Evolutionary conservation across 2,113 vertebrate species (phyloP).

Genomic region (Nerophis lumbriciformis): DNA sequence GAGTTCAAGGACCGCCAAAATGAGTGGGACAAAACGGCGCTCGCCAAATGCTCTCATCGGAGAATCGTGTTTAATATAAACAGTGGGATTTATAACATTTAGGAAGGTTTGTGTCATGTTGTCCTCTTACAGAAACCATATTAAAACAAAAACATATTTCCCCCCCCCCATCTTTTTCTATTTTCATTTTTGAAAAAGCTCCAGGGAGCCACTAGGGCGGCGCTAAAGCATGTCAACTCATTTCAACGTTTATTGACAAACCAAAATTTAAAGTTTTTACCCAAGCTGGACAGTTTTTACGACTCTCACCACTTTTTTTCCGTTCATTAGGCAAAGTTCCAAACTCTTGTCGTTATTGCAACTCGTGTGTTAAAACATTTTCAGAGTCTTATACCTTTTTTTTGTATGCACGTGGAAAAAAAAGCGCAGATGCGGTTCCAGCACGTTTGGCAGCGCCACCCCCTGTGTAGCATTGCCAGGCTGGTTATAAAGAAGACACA

Average conservation of each 20-base stretch:
- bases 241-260: not conserved
- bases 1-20: too few species aligned
- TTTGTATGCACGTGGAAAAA: not conserved
- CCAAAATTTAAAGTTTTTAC: not conserved
- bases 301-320: not conserved
- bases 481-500: conserved; percentile 1
- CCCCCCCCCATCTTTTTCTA: too few species aligned
- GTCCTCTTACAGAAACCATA: too few species aligned
- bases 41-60: too few species aligned
- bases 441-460: not conserved
- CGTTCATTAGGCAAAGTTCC: not conserved
- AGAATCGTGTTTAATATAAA: too few species aligned
- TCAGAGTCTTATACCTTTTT: not conserved
- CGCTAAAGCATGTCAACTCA: not conserved
- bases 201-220: too few species aligned
- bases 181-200: too few species aligned
- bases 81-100: too few species aligned
- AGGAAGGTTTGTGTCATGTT: too few species aligned
- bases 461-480: not conserved
- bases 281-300: not conserved
- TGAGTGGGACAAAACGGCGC: too few species aligned
- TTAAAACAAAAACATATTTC: too few species aligned
- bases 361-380: not conserved
- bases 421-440: not conserved
- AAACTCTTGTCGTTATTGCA: not conserved